phyloP scores from a whole-genome alignment of 2,797 vertebrate genomes.

The Sebastes nivosus region DNA sequence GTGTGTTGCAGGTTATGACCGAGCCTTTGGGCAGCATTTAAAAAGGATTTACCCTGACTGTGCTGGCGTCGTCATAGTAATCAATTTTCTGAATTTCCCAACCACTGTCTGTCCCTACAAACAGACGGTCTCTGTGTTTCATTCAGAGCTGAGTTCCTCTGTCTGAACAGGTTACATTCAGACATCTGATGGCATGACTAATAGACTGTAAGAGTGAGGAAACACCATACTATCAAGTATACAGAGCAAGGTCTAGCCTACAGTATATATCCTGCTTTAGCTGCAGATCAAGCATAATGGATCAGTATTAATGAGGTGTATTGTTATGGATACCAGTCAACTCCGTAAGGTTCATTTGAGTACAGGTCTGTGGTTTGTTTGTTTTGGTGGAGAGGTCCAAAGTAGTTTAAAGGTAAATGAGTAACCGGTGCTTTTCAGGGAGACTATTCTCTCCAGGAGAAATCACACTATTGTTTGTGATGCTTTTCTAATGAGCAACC shows the following conservation, averaged over 20 bases:
- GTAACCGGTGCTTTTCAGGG: background rate
- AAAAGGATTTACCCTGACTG: too few relatives aligned
- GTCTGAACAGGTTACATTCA: background rate
- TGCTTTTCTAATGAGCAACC: background rate
- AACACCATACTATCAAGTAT: too few relatives aligned
- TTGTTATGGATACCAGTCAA: background rate
- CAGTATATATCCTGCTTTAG: rapidly evolving
- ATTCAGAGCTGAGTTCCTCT: background rate
- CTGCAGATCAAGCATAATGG: background rate
- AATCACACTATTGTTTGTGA: background rate
- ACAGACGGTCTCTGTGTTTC: background rate
- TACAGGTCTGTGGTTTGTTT: background rate
- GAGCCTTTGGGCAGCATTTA: background rate
- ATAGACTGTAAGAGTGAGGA: background rate
- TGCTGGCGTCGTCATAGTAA: background rate
- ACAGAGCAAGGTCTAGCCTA: background rate
- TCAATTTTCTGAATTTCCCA: background rate
- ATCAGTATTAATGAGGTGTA: background rate
- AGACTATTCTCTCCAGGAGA: background rate
- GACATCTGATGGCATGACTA: background rate
- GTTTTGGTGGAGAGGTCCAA: background rate
- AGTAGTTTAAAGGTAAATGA: background rate
- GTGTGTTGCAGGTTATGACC: constrained; percentile 12
- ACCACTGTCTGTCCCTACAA: background rate
- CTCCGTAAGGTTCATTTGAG: background rate